Conservation (phyloP, 2,113 vertebrate genomes). For the Stomatorhinus ivindoensis region DNA sequence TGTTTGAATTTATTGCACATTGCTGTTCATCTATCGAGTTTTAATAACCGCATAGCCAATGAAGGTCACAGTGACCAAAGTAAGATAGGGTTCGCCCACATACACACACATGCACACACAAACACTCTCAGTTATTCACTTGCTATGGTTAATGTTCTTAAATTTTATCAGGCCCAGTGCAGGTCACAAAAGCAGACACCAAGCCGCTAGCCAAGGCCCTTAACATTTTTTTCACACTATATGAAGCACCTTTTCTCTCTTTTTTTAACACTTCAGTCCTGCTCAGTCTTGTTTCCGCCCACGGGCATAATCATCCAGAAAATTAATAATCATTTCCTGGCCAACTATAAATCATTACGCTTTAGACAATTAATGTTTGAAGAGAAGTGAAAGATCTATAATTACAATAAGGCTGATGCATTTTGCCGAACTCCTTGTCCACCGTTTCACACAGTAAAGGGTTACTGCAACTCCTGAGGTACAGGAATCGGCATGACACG, state of each 20-base stretch:
- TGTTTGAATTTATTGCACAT: not conserved
- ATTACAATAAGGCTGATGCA: constrained; percentile 77
- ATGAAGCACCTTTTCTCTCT: constrained; percentile 58
- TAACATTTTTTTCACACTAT: constrained; percentile 50
- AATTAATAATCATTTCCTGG: constrained; percentile 92
- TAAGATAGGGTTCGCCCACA: not conserved
- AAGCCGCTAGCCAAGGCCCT: constrained; percentile 81
- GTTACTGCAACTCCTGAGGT: not conserved
- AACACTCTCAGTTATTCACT: not conserved
- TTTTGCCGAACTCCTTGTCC: constrained; percentile 69
- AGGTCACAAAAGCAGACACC: constrained; percentile 27
- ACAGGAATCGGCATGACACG: not conserved
- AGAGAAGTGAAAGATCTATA: constrained; percentile 78
- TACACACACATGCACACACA: not conserved
- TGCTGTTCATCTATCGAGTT: not conserved
- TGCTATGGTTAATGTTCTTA: not conserved
- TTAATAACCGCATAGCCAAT: not conserved
- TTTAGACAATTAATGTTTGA: constrained; percentile 91
- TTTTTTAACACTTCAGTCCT: constrained; percentile 67
- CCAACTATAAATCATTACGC: constrained; percentile 87
- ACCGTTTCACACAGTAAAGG: constrained; percentile 50
- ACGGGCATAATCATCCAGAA: constrained; percentile 92
- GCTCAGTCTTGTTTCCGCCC: constrained; percentile 75
- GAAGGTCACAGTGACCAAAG: not conserved
- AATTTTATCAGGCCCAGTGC: not conserved